These are phyloP conservation scores for Cheumatopsyche charites DNA, from an alignment of 1,140 invertebrate genomes.

Conservation along the genomic window DNA sequence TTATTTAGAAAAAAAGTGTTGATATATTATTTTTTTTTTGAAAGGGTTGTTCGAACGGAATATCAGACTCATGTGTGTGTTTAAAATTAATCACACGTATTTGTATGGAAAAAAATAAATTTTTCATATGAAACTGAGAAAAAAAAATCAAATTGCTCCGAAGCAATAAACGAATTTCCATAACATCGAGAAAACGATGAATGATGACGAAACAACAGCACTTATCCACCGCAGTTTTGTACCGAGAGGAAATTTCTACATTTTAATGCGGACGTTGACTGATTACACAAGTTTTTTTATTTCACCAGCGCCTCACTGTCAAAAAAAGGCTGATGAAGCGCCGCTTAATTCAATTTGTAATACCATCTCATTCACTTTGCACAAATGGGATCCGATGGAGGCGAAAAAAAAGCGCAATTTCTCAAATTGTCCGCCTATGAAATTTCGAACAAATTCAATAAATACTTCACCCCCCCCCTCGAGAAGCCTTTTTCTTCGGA, in stretches of 20 bases:
- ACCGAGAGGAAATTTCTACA: background rate
- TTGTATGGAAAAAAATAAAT: too few relatives aligned
- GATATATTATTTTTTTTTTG: too few relatives aligned
- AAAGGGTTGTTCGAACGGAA: too few relatives aligned
- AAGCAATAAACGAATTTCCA: background rate
- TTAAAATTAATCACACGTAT: too few relatives aligned
- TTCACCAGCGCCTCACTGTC: slow-evolving; percentile 8
- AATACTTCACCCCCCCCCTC: background rate
- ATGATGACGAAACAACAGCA: too few relatives aligned
- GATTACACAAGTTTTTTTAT: slow-evolving; percentile 25
- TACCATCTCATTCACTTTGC: slow-evolving; percentile 28
- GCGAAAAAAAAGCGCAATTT: slow-evolving; percentile 26
- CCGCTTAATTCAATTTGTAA: slow-evolving; percentile 27
- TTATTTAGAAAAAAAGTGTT: too few relatives aligned
- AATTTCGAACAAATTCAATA: slow-evolving; percentile 19
- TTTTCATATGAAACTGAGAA: too few relatives aligned
- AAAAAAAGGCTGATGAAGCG: slow-evolving; percentile 26
- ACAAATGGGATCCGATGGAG: slow-evolving; percentile 9
- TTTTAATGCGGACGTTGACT: slow-evolving; percentile 26
- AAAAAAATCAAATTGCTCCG: background rate
- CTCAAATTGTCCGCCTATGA: slow-evolving; percentile 17
- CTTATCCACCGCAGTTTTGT: too few relatives aligned
- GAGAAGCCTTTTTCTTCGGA: background rate
- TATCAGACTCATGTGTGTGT: too few relatives aligned
- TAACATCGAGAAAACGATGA: too few relatives aligned